Evolutionary conservation across 2,113 vertebrate species (phyloP), one percentile per base, ranked within the genome.

Genomic region (Cyphomyrus discorhynchus): DNA sequence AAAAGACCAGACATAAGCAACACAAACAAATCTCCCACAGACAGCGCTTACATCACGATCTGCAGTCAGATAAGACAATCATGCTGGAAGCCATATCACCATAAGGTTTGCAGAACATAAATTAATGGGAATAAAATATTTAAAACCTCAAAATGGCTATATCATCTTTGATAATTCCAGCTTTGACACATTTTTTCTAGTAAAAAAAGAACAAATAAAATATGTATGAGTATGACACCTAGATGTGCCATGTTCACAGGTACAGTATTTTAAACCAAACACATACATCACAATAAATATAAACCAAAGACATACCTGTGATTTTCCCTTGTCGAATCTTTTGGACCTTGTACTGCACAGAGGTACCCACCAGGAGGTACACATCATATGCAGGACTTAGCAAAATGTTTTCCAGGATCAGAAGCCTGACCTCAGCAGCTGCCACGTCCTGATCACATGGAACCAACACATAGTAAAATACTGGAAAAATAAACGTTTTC

Each of bases 391-490:
- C 96, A 1, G 98, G 98, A 91, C 96, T 97, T 92, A 99, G 95
- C 91, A 99, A 96, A 90, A 99, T 98, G 93, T 99, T 99, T 95
- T 99, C 98, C 92, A 99, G 94, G 92, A 99, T 98, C 93, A 99
- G 95, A 62, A 99, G 95, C 80, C 96, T 95, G 89, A 99, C 97
- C 92, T 99, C 98, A 0, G 98, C 98, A n/a, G 98, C 97, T 9
- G 88, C 96, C 8, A 99, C 98, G 49, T 97, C 96, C 98, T 99
- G 90, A 90, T 53, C 35, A 70, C 46, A 66, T 70, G 47, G 11
- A 88, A 82, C 24, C 70, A 89, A 8, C 1, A 80, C 19, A 15
- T 8, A 8, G 39, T 24, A 82, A 35, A 15, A n/a, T n/a, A n/a
- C n/a, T n/a, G n/a, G n/a, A n/a, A n/a, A n/a, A n/a, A 47, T 9